Base-by-base conservation (phyloP, 2,888 invertebrate genomes). In the Mimumesa dahlbomi region DNA sequence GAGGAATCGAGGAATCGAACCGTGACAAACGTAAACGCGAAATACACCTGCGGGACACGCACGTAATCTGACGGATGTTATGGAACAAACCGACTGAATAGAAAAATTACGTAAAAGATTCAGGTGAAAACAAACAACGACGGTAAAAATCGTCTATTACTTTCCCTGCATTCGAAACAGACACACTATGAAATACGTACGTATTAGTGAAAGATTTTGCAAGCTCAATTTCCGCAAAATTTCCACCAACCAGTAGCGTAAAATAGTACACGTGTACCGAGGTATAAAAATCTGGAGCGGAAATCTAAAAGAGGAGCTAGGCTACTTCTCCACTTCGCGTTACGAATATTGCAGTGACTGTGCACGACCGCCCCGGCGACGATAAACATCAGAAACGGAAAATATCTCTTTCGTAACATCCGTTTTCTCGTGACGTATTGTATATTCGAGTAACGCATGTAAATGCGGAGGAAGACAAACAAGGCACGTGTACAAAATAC, bases 391-490 rank as follows among this genome's bases (percentile, higher is more conserved):
- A 29, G 38, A 31, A 34, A 25, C 45, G 16, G 29, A 29, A 50
- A 57, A 53, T 59, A 42, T 19, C 52, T 50, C 34, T 45, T 62
- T 58, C 58, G 73, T 59, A 54, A 62, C 52, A 61, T 75, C 64
- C 74, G 61, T 25, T 48, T 40, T 45, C 29, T 9, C 34, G 54
- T 73, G 69, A 68, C 61, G 13, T 25, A 25, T 5, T 25, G 7
- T 3, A 25, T 25, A 25, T 21, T 50, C 75, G 29, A 49, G 34
- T 25, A 38, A 45, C 50, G 46, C 22, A 38, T 36, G 16, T 36
- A 45, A n/a, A n/a, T n/a, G n/a, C n/a, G n/a, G 21, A 16, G 22
- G 9, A 46, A 18, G 43, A 59, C 29, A 16, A 6, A 14, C 16
- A 22, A 66, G 19, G 4, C 46, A 31, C 22, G 58, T 22, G 21